Conservation (phyloP, 1,140 invertebrate species). For the Diachasmimorpha longicaudata region DNA sequence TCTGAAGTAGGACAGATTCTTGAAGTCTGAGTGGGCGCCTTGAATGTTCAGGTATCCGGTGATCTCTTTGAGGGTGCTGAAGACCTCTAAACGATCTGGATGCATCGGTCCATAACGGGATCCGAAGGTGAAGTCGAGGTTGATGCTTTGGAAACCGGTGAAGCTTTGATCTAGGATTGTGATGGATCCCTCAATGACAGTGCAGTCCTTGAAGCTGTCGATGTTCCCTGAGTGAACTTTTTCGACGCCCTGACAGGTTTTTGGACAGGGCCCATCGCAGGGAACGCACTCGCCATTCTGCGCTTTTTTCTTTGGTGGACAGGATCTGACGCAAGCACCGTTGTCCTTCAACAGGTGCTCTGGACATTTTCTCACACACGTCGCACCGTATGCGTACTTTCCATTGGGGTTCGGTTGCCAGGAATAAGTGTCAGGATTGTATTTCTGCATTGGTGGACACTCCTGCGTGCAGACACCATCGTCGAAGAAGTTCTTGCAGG, state of each 20-base stretch:
- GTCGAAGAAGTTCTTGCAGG: slow-evolving; percentile 95
- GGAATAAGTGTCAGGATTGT: slow-evolving; percentile 88
- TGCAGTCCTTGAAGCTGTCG: slow-evolving; percentile 88
- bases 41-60: slow-evolving; percentile 94
- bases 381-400: slow-evolving; percentile 95
- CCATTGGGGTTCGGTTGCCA: slow-evolving; percentile 92
- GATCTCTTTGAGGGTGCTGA: slow-evolving; percentile 91
- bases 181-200: slow-evolving; percentile 91
- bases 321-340: slow-evolving; percentile 91
- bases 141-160: slow-evolving; percentile 84
- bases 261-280: slow-evolving; percentile 94
- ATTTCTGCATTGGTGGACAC: slow-evolving; percentile 91
- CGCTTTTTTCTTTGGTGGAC: slow-evolving; percentile 87
- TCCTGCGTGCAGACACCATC: slow-evolving; percentile 94
- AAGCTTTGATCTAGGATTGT: slow-evolving; percentile 90
- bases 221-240: slow-evolving; percentile 89
- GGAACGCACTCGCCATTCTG: slow-evolving; percentile 88
- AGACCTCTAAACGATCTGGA: slow-evolving; percentile 84
- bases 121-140: slow-evolving; percentile 81
- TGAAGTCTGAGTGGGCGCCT: slow-evolving; percentile 83
- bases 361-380: slow-evolving; percentile 94
- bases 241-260: slow-evolving; percentile 80
- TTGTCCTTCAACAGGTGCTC: slow-evolving; percentile 92
- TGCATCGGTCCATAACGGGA: slow-evolving; percentile 79
- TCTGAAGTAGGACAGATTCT: slow-evolving; percentile 88